Percentiles rank a stretch among this genome's conserved stretches.
Conservation (phyloP, 2,888 invertebrate genomes). For the Morpho achilles region DNA sequence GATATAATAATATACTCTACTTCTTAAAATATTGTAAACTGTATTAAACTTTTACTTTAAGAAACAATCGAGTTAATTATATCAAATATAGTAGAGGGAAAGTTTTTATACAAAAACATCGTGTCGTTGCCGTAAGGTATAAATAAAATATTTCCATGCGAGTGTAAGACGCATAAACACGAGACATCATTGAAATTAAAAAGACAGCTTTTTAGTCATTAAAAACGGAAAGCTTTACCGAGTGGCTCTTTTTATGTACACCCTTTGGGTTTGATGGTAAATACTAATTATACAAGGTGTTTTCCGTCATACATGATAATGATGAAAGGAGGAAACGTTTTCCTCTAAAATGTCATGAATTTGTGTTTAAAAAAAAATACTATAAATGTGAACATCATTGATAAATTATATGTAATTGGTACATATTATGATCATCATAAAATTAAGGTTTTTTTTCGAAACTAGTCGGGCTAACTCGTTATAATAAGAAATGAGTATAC, state of each 20-base stretch:
- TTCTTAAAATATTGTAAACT: no score
- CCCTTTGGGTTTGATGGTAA: not conserved
- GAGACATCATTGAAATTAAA: conserved; percentile 6
- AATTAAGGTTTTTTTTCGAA: no score
- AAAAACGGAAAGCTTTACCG: conserved; percentile 12
- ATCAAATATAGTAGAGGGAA: not conserved
- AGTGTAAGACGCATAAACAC: conserved; percentile 1
- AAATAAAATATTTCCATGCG: conserved; percentile 4
- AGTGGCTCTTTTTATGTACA: conserved; percentile 7
- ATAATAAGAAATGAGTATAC: no score
- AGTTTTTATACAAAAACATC: not conserved
- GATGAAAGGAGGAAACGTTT: not conserved
- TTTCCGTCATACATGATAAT: not conserved
- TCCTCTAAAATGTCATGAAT: not conserved
- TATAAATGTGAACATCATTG: not conserved
- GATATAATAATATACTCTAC: no score
- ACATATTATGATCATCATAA: no score
- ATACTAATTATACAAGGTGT: not conserved
- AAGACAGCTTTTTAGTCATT: conserved; percentile 17
- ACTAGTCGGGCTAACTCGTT: no score
- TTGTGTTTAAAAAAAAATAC: not conserved
- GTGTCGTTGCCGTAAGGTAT: not conserved
- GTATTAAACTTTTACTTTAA: not conserved
- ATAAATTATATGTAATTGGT: not conserved
- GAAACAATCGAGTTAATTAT: not conserved